These are phyloP conservation scores for Sakesphorus luctuosus DNA, from an alignment of 2,113 vertebrate genomes.

Conservation along the genomic window DNA sequence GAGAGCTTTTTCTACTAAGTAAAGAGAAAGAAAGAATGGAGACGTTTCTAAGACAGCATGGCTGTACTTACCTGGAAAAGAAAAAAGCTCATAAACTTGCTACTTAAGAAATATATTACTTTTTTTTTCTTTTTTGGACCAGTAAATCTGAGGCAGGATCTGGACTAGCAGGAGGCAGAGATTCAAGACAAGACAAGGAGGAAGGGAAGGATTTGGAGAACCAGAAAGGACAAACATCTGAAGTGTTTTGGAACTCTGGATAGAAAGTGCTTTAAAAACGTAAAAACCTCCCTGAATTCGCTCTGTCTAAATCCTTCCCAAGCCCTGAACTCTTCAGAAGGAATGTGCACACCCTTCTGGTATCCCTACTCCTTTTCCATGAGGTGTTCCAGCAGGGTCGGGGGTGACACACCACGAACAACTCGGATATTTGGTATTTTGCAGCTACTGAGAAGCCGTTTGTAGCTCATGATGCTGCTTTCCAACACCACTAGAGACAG, in stretches of 20 bases:
- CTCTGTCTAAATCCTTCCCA: neutral
- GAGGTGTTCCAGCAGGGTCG: neutral
- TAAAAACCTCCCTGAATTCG: neutral
- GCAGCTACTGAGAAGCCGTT: neutral
- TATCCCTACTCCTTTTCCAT: neutral
- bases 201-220: neutral
- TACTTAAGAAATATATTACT: neutral
- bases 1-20: neutral
- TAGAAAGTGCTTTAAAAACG: neutral
- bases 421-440: rapidly evolving
- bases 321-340: neutral
- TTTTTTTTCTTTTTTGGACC: neutral
- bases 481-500: neutral
- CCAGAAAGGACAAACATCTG: neutral
- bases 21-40: neutral
- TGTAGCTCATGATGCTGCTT: rapidly evolving
- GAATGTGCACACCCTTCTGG: rapidly evolving
- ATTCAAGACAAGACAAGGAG: neutral
- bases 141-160: neutral
- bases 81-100: neutral
- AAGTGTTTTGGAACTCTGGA: neutral
- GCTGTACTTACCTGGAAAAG: neutral
- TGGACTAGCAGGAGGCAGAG: neutral
- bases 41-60: neutral
- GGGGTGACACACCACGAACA: rapidly evolving